Evolutionary conservation across 2,797 vertebrate genomes (phyloP).

Genomic region (Melanotaenia maccullochi): DNA sequence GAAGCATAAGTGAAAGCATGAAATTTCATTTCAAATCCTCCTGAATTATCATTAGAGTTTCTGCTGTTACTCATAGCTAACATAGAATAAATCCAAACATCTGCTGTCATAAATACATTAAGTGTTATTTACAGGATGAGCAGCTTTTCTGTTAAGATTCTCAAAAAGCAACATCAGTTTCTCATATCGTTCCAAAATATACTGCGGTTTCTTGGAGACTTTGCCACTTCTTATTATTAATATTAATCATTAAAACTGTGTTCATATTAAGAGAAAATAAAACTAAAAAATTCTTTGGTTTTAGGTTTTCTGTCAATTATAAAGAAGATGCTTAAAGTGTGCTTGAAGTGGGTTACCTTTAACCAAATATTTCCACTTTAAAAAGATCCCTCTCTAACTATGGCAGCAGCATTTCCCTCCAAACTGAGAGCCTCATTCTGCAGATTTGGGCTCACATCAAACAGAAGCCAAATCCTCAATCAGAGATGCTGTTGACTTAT

Average conservation of each 20-base stretch:
- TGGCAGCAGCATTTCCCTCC: constrained; percentile 23
- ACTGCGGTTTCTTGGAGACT: neutral
- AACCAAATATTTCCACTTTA: constrained; percentile 36
- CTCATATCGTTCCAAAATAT: neutral
- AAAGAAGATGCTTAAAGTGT: constrained; percentile 18
- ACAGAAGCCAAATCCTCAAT: constrained; percentile 26
- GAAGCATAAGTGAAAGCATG: neutral
- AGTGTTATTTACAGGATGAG: neutral
- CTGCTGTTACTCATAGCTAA: constrained; percentile 1
- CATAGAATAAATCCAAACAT: neutral
- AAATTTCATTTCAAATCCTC: neutral
- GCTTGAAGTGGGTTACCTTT: constrained; percentile 36
- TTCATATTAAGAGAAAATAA: too few relatives aligned
- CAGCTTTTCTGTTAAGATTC: neutral
- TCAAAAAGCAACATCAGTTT: neutral
- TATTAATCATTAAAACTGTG: neutral
- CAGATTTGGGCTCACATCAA: constrained; percentile 24
- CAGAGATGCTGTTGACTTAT: constrained; percentile 22
- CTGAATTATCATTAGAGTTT: constrained; percentile 13
- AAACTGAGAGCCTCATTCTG: constrained; percentile 16
- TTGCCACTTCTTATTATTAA: neutral
- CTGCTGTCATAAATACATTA: neutral
- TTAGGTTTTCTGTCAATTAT: neutral
- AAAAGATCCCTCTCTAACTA: constrained; percentile 17
- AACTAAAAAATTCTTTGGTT: too few relatives aligned